A percentile compares a stretch with the other conserved stretches of the same genome.
Evolutionary conservation across 2,113 vertebrate species (phyloP).

Genomic region (Sturnus vulgaris): DNA sequence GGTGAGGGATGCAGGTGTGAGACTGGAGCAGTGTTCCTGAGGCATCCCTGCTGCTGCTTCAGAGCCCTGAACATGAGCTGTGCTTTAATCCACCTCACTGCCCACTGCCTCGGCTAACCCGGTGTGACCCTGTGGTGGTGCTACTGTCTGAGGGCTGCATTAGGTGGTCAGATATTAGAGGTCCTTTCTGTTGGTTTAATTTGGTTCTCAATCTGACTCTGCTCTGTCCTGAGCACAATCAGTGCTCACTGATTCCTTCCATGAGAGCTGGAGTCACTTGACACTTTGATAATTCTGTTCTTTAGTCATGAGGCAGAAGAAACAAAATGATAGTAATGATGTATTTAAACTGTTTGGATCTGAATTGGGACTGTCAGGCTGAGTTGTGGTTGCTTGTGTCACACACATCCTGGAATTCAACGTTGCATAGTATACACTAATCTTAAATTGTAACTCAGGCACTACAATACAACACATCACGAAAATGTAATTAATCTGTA

Average conservation of each 20-base stretch:
- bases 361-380: not conserved
- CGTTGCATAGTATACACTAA: accelerated
- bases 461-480: not conserved
- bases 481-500: not conserved
- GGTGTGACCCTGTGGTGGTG: accelerated
- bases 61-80: not conserved
- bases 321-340: not conserved
- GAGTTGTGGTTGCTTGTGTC: not conserved
- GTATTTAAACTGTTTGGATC: not conserved
- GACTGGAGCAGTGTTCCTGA: not conserved
- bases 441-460: not conserved
- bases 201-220: not conserved
- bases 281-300: not conserved
- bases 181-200: not conserved
- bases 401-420: not conserved
- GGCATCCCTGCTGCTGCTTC: not conserved
- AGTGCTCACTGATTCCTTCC: not conserved
- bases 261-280: not conserved
- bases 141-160: not conserved
- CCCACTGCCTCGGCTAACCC: accelerated
- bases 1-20: not conserved
- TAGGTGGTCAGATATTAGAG: not conserved
- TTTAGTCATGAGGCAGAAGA: not conserved
- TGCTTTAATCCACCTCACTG: not conserved
- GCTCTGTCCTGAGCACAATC: not conserved